Percentiles rank a stretch among this genome's conserved stretches.
Conservation (phyloP, 1,140 invertebrate genomes). For the Tetranychus cinnabarinus region DNA sequence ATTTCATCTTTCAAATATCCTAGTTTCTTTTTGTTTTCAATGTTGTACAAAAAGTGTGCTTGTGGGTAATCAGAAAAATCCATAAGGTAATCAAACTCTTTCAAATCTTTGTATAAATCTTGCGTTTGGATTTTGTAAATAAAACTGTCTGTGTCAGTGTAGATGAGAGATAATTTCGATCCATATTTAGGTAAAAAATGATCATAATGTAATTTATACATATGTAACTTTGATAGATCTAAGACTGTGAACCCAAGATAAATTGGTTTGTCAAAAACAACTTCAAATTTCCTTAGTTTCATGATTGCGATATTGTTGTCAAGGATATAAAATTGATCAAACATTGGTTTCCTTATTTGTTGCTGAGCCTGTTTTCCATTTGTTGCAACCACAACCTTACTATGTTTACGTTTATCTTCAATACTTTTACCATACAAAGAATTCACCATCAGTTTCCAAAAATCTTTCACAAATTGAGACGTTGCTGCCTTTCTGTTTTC, state of each 20-base stretch:
- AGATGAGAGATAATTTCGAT: slow-evolving; percentile 8
- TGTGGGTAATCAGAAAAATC: slow-evolving; percentile 13
- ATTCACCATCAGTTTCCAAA: slow-evolving; percentile 24
- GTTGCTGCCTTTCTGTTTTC: slow-evolving; percentile 13
- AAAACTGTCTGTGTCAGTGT: slow-evolving; percentile 10
- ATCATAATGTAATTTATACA: slow-evolving; percentile 18
- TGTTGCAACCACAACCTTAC: slow-evolving; percentile 20
- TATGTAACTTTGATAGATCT: slow-evolving; percentile 15
- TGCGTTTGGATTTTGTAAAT: slow-evolving; percentile 9
- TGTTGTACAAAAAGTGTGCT: slow-evolving; percentile 6
- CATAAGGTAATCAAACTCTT: slow-evolving; percentile 7
- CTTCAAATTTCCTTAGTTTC: slow-evolving; percentile 10
- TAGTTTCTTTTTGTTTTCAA: slow-evolving; percentile 24
- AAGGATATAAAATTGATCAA: slow-evolving; percentile 16
- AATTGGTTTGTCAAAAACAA: slow-evolving; percentile 15
- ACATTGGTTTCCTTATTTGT: slow-evolving; percentile 21
- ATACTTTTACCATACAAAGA: slow-evolving; percentile 25
- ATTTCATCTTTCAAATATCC: slow-evolving; percentile 28
- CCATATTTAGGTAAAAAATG: slow-evolving; percentile 14
- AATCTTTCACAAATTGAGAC: slow-evolving; percentile 17
- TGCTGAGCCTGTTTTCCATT: slow-evolving; percentile 16
- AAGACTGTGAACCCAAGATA: slow-evolving; percentile 15
- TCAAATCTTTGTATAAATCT: slow-evolving; percentile 12
- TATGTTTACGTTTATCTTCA: slow-evolving; percentile 24
- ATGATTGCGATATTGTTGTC: slow-evolving; percentile 8